phyloP scores from a whole-genome alignment of 2,797 vertebrate genomes.

The Nyctibius grandis region DNA sequence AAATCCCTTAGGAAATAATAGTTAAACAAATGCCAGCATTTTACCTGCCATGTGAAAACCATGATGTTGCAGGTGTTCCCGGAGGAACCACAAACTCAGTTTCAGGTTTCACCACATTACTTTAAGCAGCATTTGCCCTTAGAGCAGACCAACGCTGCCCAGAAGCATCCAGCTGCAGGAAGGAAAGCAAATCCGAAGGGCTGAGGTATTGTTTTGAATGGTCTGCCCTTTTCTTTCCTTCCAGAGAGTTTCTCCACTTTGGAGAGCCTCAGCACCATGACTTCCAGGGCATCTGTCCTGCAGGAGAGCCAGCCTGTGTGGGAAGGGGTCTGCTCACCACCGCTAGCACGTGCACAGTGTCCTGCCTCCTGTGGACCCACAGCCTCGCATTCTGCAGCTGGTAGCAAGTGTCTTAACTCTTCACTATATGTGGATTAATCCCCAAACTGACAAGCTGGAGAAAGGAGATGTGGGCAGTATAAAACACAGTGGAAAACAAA shows the following conservation, averaged over 20 bases:
- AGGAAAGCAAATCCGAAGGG: neutral
- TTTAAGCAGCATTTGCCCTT: neutral
- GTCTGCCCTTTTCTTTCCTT: neutral
- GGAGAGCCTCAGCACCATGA: neutral
- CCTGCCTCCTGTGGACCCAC: neutral
- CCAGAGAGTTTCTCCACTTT: neutral
- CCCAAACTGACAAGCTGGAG: neutral
- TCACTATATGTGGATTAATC: neutral
- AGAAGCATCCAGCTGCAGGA: neutral
- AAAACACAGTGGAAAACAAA: neutral
- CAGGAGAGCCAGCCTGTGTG: neutral
- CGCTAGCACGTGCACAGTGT: rapidly evolving
- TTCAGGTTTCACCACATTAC: neutral
- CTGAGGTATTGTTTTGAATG: neutral
- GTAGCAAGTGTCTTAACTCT: neutral
- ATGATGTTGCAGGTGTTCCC: neutral
- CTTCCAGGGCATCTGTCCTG: neutral
- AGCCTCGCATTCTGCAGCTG: neutral
- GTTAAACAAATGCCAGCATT: neutral
- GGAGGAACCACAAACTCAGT: neutral
- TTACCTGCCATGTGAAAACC: neutral
- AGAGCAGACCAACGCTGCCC: neutral
- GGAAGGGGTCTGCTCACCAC: neutral
- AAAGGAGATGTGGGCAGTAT: neutral
- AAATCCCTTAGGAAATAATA: neutral